Percentiles rank a stretch among this genome's conserved stretches.
These are phyloP conservation scores for Troides aeacus DNA, from an alignment of 2,888 invertebrate genomes.

Conservation along the genomic window DNA sequence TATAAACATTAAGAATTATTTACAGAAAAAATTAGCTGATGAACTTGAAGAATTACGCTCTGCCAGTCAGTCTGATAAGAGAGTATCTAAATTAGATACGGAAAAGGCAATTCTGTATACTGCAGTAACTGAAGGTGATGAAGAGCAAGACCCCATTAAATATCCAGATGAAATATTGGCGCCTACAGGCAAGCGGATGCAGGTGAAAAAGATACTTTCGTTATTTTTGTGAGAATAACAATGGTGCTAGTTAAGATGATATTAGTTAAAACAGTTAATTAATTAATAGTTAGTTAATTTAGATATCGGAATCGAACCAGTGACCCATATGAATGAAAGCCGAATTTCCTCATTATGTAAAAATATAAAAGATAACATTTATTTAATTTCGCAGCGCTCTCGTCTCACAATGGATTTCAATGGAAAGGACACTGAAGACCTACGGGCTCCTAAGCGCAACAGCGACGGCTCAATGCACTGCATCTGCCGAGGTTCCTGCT, in stretches of 20 bases:
- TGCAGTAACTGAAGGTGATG: conserved; percentile 64
- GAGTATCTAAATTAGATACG: conserved; percentile 48
- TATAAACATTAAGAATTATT: conserved; percentile 18
- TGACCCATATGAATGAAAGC: background rate
- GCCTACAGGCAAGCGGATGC: conserved; percentile 79
- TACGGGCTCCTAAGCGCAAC: conserved; percentile 70
- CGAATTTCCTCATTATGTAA: background rate
- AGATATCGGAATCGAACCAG: no score
- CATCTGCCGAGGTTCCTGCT: conserved; percentile 81
- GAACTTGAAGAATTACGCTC: conserved; percentile 61
- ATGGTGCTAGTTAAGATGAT: background rate
- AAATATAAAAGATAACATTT: background rate
- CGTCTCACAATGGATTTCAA: conserved; percentile 66
- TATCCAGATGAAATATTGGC: conserved; percentile 87
- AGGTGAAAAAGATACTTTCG: conserved; percentile 42
- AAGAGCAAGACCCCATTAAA: conserved; percentile 53
- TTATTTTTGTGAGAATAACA: background rate
- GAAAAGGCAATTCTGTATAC: conserved; percentile 54
- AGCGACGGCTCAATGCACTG: conserved; percentile 82
- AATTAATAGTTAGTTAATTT: background rate
- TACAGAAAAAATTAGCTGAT: conserved; percentile 64
- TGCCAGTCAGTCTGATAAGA: conserved; percentile 47
- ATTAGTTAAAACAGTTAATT: no score
- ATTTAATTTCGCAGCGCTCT: conserved; percentile 60
- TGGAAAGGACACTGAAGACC: conserved; percentile 20